phyloP scores from a whole-genome alignment of 2,113 vertebrate genomes.

The Nycticorax nycticorax region DNA sequence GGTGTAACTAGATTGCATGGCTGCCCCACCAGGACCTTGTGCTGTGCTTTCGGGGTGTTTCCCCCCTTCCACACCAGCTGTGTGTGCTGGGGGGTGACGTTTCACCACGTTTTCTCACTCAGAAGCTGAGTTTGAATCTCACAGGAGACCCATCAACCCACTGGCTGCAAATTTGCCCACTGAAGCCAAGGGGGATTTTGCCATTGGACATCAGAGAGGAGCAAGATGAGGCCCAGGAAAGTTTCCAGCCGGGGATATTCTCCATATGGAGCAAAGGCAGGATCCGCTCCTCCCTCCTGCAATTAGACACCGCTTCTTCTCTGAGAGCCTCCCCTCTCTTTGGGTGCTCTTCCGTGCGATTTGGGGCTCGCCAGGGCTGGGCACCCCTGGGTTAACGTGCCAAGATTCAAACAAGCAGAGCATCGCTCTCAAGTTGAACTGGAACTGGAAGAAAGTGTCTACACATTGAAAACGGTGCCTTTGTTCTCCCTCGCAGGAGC shows the following conservation, averaged over 20 bases:
- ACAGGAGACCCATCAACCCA: background rate
- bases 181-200: conserved; percentile 8
- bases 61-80: background rate
- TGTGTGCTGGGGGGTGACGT: fast-evolving
- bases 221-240: background rate
- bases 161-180: background rate
- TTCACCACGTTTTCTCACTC: background rate
- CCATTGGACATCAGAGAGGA: background rate
- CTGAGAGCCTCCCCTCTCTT: background rate
- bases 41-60: background rate
- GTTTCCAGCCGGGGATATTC: background rate
- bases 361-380: background rate
- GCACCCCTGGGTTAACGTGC: background rate
- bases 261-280: background rate
- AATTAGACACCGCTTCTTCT: background rate
- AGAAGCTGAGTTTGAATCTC: background rate
- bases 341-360: background rate
- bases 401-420: background rate
- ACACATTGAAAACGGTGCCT: background rate
- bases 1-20: background rate
- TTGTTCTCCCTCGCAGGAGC: conserved; percentile 13
- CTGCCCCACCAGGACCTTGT: fast-evolving
- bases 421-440: background rate
- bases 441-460: conserved; percentile 10
- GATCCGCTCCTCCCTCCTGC: background rate